A percentile compares a stretch with the other conserved stretches of the same genome.
phyloP scores from a whole-genome alignment of 2,113 vertebrate genomes.

The Addax nasomaculatus region DNA sequence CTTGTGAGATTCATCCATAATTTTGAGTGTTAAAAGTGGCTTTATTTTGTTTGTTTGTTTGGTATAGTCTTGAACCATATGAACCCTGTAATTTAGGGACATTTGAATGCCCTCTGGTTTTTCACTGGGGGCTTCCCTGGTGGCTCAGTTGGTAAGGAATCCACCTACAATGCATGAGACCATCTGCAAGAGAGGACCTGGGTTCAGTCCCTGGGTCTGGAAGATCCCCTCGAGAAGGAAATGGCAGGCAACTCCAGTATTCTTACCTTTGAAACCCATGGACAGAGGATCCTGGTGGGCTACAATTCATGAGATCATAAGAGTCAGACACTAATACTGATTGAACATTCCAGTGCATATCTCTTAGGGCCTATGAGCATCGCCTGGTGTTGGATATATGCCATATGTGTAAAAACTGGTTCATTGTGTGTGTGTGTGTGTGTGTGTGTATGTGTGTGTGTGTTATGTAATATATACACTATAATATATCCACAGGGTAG shows the following conservation, averaged over 20 bases:
- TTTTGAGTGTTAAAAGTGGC: background rate
- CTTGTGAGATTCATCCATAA: background rate
- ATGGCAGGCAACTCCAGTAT: background rate
- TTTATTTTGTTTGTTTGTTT: background rate
- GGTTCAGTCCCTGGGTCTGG: background rate
- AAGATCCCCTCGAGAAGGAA: background rate
- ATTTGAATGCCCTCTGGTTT: background rate
- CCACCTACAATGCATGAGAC: background rate
- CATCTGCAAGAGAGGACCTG: background rate
- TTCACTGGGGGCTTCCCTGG: background rate
- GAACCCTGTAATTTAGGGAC: background rate
- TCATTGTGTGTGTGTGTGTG: background rate
- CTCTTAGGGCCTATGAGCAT: background rate
- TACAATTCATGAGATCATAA: background rate
- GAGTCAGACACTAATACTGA: background rate
- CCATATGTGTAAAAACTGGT: background rate
- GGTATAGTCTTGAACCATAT: background rate
- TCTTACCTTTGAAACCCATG: background rate
- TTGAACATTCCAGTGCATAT: background rate
- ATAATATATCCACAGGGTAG: background rate
- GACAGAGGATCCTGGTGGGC: background rate
- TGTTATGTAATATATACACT: background rate
- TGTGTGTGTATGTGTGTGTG: too few relatives aligned
- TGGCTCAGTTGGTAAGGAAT: background rate
- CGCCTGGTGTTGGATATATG: background rate